These are phyloP conservation scores for Crioceris asparagi DNA, from an alignment of 2,888 invertebrate species.

Conservation along the genomic window DNA sequence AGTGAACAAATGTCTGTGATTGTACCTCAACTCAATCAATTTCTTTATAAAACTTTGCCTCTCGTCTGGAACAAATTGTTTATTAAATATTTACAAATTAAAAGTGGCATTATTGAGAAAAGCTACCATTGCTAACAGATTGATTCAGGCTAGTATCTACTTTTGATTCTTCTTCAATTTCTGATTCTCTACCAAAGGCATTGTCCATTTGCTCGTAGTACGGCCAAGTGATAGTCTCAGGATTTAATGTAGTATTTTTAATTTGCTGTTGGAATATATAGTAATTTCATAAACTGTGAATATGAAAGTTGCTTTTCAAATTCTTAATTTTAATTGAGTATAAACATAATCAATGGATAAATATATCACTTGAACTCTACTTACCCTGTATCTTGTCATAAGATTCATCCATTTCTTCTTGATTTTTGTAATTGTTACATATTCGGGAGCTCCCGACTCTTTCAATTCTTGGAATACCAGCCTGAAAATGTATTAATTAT, in stretches of 20 bases:
- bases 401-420: slow-evolving; percentile 29
- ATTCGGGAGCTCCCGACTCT: slow-evolving; percentile 23
- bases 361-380: too few species aligned
- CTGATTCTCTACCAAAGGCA: slow-evolving; percentile 19
- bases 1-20: slow-evolving; percentile 22
- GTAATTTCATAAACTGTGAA: background rate
- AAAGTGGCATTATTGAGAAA: too few species aligned
- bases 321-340: too few species aligned
- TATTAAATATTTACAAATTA: too few species aligned
- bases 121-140: slow-evolving; percentile 16
- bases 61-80: slow-evolving; percentile 15
- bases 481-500: too few species aligned
- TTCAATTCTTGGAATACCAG: slow-evolving; percentile 22
- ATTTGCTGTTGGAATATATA: slow-evolving; percentile 20
- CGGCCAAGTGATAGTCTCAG: slow-evolving; percentile 22
- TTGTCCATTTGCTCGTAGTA: slow-evolving; percentile 26
- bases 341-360: too few species aligned
- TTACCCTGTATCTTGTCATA: slow-evolving; percentile 24
- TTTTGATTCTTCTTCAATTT: slow-evolving; percentile 13
- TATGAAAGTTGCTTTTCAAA: too few species aligned
- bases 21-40: slow-evolving; percentile 21
- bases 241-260: slow-evolving; percentile 21
- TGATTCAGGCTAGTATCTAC: slow-evolving; percentile 14
- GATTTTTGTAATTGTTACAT: slow-evolving; percentile 24
- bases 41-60: slow-evolving; percentile 23